Conservation (phyloP, 2,113 vertebrate genomes). For the Pollachius pollachius region DNA sequence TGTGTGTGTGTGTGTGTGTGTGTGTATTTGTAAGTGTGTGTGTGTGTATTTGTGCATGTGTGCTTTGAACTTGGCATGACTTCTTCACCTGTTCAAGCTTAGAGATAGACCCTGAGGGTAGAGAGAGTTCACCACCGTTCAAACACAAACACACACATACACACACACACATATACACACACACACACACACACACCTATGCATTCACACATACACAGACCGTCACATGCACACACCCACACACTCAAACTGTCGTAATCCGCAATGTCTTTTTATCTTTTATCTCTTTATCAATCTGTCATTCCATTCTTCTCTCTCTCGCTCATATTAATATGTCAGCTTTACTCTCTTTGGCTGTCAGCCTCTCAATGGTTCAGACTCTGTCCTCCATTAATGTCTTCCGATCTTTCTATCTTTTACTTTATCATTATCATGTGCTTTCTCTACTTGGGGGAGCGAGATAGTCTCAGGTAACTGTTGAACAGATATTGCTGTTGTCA, state of each 20-base stretch:
- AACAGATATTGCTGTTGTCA: too few species aligned
- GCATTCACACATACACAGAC: constrained; percentile 5
- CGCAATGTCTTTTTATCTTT: too few species aligned
- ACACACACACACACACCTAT: neutral
- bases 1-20: too few species aligned
- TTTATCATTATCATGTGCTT: neutral
- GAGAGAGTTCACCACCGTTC: neutral
- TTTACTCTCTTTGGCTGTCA: neutral
- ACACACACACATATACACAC: constrained; percentile 4
- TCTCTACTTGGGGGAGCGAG: too few species aligned
- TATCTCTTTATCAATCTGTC: neutral
- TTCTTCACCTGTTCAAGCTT: neutral
- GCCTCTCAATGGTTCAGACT: neutral
- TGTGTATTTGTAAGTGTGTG: too few species aligned
- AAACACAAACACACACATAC: constrained; percentile 6
- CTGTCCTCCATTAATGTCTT: neutral
- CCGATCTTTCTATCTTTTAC: neutral
- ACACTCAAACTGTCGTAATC: neutral
- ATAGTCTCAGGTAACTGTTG: too few species aligned
- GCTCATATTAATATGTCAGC: neutral
- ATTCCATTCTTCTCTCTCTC: neutral
- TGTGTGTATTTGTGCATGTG: too few species aligned
- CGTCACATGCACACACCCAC: neutral
- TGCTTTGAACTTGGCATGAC: neutral
- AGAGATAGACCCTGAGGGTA: too few species aligned